Evolutionary conservation across 2,888 invertebrate species (phyloP).

Genomic region (Lagria hirta): DNA sequence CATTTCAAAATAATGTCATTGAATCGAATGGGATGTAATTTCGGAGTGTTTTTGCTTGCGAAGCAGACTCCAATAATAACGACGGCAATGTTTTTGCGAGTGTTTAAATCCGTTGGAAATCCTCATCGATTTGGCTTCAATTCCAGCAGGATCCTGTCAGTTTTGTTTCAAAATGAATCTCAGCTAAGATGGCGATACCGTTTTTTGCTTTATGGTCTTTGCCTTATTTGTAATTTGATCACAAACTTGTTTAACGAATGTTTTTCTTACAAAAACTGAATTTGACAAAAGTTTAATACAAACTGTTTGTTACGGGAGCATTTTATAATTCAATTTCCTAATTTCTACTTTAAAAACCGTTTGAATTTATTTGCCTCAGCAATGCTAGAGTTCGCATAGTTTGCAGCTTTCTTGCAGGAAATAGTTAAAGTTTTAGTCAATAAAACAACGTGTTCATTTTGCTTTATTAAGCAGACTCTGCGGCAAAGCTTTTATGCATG

Average conservation of each 20-base stretch:
- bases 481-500: no score
- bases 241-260: slow-evolving; percentile 5
- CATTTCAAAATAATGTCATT: slow-evolving; percentile 29
- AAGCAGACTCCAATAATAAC: slow-evolving; percentile 34
- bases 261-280: no score
- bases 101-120: slow-evolving; percentile 34
- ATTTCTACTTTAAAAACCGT: no score
- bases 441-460: no score
- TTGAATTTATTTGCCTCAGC: no score
- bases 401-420: no score
- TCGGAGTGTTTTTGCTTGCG: slow-evolving; percentile 30
- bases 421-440: no score
- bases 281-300: no score
- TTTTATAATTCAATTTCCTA: no score
- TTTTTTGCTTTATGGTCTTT: slow-evolving; percentile 14
- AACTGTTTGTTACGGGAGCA: no score
- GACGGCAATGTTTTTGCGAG: slow-evolving; percentile 31
- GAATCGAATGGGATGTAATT: slow-evolving; percentile 30
- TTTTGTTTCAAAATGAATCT: slow-evolving; percentile 27
- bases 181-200: slow-evolving; percentile 18
- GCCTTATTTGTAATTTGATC: slow-evolving; percentile 2
- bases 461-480: no score
- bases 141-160: slow-evolving; percentile 28
- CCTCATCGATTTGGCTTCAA: slow-evolving; percentile 34
- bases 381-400: no score